A percentile compares a stretch with the other conserved stretches of the same genome.
These are phyloP conservation scores for Listronotus oregonensis DNA, from an alignment of 1,140 invertebrate species.

Conservation along the genomic window DNA sequence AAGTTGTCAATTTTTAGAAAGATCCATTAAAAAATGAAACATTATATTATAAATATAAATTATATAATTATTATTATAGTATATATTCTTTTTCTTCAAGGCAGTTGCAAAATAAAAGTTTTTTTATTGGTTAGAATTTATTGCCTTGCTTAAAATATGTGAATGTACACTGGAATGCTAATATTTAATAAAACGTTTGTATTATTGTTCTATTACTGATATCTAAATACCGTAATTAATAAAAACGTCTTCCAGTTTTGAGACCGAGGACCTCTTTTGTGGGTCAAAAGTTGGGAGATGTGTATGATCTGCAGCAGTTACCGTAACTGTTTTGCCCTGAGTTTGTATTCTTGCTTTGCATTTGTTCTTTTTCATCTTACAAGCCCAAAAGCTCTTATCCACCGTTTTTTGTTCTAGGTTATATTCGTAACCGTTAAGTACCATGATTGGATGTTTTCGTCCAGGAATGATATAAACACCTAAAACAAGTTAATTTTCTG, in stretches of 20 bases:
- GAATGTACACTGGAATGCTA: too few species aligned
- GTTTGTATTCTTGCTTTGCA: conserved; percentile 36
- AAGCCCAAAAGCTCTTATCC: conserved; percentile 28
- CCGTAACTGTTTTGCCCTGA: not conserved
- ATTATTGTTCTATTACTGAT: too few species aligned
- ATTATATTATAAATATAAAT: too few species aligned
- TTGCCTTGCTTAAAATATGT: too few species aligned
- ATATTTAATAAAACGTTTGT: too few species aligned
- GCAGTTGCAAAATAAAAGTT: too few species aligned
- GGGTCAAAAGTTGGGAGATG: conserved; percentile 17
- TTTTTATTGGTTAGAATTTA: too few species aligned
- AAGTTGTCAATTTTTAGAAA: too few species aligned
- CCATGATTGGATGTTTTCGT: conserved; percentile 33
- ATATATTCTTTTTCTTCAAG: too few species aligned
- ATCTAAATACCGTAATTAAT: not conserved
- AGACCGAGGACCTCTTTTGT: not conserved
- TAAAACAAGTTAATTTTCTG: conserved; percentile 6
- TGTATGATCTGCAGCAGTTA: conserved; percentile 12
- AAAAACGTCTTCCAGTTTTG: conserved; percentile 6
- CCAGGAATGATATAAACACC: conserved; percentile 33
- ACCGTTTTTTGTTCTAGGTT: conserved; percentile 8
- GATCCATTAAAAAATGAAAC: too few species aligned
- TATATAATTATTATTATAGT: too few species aligned
- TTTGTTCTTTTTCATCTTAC: conserved; percentile 16
- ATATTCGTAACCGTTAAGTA: conserved; percentile 27